Percentiles rank a stretch among this genome's conserved stretches.
Conservation (phyloP, 2,797 vertebrate genomes). For the Bovichtus variegatus region DNA sequence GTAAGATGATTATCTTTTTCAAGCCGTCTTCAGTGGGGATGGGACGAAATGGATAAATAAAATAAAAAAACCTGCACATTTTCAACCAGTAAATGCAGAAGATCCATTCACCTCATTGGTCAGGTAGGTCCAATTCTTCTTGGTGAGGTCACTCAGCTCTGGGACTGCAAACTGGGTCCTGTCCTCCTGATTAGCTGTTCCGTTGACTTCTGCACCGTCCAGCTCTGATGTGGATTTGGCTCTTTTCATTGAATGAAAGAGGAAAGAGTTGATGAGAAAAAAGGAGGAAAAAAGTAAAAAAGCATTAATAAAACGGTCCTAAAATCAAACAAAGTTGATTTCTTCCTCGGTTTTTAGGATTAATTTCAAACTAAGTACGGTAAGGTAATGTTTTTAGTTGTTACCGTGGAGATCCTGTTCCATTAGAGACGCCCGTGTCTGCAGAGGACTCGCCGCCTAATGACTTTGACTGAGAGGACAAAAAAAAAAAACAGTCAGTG, state of each 20-base stretch:
- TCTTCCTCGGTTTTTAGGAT: background rate
- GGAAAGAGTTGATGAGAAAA: slow-evolving; percentile 9
- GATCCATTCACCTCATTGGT: slow-evolving; percentile 84
- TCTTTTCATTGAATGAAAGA: slow-evolving; percentile 52
- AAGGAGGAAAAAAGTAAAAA: background rate
- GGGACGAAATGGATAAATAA: too few species aligned
- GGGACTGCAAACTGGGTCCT: slow-evolving; percentile 69
- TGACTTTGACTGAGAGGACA: slow-evolving; percentile 84
- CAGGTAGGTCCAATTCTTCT: slow-evolving; percentile 90
- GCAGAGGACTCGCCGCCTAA: slow-evolving; percentile 87
- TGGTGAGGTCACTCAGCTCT: slow-evolving; percentile 80
- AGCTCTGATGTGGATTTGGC: slow-evolving; percentile 89
- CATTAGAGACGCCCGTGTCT: slow-evolving; percentile 86
- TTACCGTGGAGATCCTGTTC: slow-evolving; percentile 90
- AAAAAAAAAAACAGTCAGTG: background rate
- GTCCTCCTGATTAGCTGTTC: slow-evolving; percentile 70
- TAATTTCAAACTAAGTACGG: background rate
- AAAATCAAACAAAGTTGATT: background rate
- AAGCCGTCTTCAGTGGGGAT: background rate
- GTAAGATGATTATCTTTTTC: background rate
- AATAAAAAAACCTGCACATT: too few species aligned
- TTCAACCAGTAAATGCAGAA: background rate
- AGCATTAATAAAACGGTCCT: background rate
- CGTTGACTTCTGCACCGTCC: slow-evolving; percentile 81
- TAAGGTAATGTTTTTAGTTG: background rate